Conservation (phyloP, 1,140 invertebrate species). For the Leptoteleia sp. region DNA sequence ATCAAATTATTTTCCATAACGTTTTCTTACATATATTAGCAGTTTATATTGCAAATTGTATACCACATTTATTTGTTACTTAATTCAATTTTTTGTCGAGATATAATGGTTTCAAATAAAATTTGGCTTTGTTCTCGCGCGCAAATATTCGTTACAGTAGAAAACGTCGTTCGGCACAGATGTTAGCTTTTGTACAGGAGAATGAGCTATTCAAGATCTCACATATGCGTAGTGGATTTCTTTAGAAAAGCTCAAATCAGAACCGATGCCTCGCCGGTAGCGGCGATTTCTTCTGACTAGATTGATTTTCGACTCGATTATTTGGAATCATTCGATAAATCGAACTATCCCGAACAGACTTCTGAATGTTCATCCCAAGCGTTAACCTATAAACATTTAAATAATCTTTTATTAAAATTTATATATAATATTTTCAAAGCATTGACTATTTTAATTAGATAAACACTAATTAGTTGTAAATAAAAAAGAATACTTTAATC, state of each 20-base stretch:
- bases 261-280: constrained; percentile 56
- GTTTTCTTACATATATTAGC: no score
- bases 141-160: constrained; percentile 44
- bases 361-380: constrained; percentile 94
- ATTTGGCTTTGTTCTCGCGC: constrained; percentile 43
- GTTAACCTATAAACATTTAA: constrained; percentile 83
- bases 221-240: constrained; percentile 10
- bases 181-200: constrained; percentile 52
- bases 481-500: no score
- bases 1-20: constrained; percentile 29
- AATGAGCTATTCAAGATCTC: constrained; percentile 42
- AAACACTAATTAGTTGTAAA: no score
- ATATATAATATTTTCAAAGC: no score
- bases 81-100: constrained; percentile 7
- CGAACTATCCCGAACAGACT: constrained; percentile 86
- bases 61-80: no score
- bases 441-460: no score
- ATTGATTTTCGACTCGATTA: constrained; percentile 73
- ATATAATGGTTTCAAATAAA: constrained; percentile 33
- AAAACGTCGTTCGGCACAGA: constrained; percentile 58
- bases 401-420: no score
- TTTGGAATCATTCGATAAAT: constrained; percentile 44
- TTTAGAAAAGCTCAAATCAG: constrained; percentile 58
- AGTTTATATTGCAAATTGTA: no score
- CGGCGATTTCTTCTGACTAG: constrained; percentile 77